Conservation (phyloP, 2,113 vertebrate species). For the Engystomops pustulosus region DNA sequence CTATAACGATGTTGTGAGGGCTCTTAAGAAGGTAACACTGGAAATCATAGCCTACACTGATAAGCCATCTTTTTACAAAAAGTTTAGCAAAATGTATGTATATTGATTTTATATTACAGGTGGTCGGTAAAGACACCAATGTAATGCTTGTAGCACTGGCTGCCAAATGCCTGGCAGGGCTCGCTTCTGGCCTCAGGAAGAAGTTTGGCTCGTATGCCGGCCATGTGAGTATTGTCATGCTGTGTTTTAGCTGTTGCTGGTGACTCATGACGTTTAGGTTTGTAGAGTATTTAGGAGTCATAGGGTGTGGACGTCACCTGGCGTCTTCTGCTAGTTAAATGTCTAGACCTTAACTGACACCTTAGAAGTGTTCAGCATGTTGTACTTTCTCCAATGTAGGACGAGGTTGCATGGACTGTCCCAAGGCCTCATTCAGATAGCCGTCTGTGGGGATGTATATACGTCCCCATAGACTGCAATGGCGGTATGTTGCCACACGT, state of each 20-base stretch:
- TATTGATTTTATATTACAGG: conserved; percentile 71
- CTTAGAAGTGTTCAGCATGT: too few species aligned
- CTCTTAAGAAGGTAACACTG: conserved; percentile 87
- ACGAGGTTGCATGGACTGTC: too few species aligned
- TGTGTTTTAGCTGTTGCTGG: background rate
- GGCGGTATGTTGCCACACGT: too few species aligned
- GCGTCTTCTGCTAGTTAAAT: background rate
- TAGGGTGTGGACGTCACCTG: background rate
- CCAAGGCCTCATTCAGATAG: too few species aligned
- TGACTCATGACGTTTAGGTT: background rate
- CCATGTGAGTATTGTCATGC: conserved; percentile 79
- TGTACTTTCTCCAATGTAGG: too few species aligned
- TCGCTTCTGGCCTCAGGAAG: conserved; percentile 92
- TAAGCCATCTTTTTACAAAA: too few species aligned
- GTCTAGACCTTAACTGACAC: background rate
- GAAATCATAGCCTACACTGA: background rate
- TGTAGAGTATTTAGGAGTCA: background rate
- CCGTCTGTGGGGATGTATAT: too few species aligned
- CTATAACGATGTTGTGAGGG: conserved; percentile 92
- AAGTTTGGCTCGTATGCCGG: conserved; percentile 96
- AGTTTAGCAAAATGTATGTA: too few species aligned
- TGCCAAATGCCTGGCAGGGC: conserved; percentile 91
- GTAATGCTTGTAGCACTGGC: conserved; percentile 95
- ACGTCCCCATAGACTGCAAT: too few species aligned
- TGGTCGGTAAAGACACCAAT: conserved; percentile 96